These are phyloP conservation scores for Temnothorax longispinosus DNA, from an alignment of 1,140 invertebrate genomes.

Conservation along the genomic window DNA sequence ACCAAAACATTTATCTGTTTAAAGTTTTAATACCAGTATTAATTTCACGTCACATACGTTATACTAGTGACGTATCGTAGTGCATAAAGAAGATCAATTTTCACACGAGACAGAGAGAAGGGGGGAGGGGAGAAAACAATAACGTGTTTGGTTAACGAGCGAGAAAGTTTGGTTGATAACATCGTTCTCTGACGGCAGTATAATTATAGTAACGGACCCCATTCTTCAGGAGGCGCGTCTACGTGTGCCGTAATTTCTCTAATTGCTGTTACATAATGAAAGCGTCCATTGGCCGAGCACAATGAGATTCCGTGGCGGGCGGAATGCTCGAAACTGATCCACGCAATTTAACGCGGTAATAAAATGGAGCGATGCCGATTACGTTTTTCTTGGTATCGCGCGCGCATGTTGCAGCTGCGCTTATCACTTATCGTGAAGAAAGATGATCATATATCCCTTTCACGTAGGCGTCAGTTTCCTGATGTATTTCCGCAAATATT, in stretches of 20 bases:
- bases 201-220: neutral
- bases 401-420: neutral
- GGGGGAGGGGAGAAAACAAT: neutral
- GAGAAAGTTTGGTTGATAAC: neutral
- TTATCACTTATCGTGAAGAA: neutral
- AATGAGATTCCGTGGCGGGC: neutral
- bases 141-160: neutral
- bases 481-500: constrained; percentile 9
- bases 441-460: neutral
- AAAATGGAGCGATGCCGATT: constrained; percentile 29
- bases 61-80: too few relatives aligned
- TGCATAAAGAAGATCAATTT: neutral
- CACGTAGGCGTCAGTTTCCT: constrained; percentile 18
- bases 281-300: neutral
- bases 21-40: neutral
- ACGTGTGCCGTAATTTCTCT: neutral
- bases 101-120: neutral
- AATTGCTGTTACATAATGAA: constrained; percentile 29
- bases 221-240: neutral
- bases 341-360: constrained; percentile 6
- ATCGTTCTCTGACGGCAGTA: neutral
- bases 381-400: constrained; percentile 26
- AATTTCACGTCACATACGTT: neutral
- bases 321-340: constrained; percentile 9
- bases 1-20: neutral